Evolutionary conservation across 2,113 vertebrate genomes (phyloP).

Genomic region (Pomatorhinus ruficollis): DNA sequence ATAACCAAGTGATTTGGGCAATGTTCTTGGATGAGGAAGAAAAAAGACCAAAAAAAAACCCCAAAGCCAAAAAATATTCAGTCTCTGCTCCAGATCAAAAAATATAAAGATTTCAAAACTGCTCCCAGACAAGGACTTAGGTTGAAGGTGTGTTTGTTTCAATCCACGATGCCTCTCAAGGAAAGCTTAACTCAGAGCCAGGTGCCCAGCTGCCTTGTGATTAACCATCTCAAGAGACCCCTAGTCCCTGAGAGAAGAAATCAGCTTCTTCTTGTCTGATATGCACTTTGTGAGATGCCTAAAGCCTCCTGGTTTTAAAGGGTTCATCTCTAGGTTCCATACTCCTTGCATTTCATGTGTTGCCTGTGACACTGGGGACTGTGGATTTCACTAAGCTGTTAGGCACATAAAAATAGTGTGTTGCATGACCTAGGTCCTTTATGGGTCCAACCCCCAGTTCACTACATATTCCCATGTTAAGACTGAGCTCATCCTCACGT

Average conservation of each 20-base stretch:
- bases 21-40: not conserved
- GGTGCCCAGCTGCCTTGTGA: not conserved
- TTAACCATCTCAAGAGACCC: not conserved
- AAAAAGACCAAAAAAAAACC: accelerated
- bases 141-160: not conserved
- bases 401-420: not conserved
- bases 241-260: not conserved
- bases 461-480: not conserved
- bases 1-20: not conserved
- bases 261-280: not conserved
- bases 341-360: not conserved
- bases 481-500: not conserved
- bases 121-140: not conserved
- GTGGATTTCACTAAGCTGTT: not conserved
- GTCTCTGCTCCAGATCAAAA: not conserved
- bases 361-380: not conserved
- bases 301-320: not conserved
- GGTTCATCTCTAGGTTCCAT: not conserved
- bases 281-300: not conserved
- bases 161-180: accelerated
- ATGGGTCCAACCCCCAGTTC: not conserved
- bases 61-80: not conserved
- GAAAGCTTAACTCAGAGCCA: not conserved
- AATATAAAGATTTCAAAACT: not conserved
- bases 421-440: not conserved